A percentile compares a stretch with the other conserved stretches of the same genome.
These are phyloP conservation scores for Microctonus aethiopoides DNA, from an alignment of 2,888 invertebrate genomes.

Conservation along the genomic window DNA sequence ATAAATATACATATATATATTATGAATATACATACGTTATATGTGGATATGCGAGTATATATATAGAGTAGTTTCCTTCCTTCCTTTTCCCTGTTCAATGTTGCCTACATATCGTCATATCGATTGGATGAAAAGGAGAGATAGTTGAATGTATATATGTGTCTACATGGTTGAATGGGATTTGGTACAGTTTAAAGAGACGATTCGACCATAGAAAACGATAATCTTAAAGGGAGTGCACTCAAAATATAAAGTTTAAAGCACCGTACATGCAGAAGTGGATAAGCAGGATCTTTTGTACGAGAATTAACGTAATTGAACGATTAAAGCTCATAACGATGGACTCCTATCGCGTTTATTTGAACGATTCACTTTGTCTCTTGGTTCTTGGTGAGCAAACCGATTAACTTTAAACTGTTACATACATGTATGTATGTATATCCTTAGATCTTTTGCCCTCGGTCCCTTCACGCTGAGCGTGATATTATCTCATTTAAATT, in stretches of 20 bases:
- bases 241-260: background rate
- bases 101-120: background rate
- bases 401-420: conserved; percentile 26
- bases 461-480: conserved; percentile 13
- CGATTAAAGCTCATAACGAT: conserved; percentile 19
- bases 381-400: background rate
- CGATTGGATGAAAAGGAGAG: background rate
- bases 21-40: no score
- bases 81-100: no score
- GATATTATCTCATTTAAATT: conserved; percentile 36
- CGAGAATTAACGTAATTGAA: conserved; percentile 30
- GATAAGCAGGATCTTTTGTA: conserved; percentile 3
- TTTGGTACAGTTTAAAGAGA: background rate
- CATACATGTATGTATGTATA: background rate
- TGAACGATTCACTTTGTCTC: background rate
- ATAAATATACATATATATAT: no score
- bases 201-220: background rate
- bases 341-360: background rate
- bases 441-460: conserved; percentile 15
- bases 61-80: no score
- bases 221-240: conserved; percentile 25
- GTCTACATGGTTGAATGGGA: no score
- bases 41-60: no score
- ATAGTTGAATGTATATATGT: background rate
- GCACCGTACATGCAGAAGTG: background rate